Evolutionary conservation across 1,140 invertebrate genomes (phyloP), one percentile per base, ranked within the genome.

Genomic region (Heliconius melpomene): DNA sequence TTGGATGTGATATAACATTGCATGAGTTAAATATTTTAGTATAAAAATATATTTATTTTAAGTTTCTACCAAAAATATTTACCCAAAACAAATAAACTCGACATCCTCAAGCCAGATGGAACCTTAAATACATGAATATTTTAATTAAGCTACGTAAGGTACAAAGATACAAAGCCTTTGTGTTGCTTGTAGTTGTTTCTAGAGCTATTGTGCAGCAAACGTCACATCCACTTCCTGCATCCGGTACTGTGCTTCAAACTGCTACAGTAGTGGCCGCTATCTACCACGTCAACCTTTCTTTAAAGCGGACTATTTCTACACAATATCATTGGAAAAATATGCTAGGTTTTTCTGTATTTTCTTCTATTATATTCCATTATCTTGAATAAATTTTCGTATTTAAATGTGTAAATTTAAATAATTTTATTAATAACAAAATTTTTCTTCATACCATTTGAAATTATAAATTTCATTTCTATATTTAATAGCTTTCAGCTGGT

Each of bases 141-240:
- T 79, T 66, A 79, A 79, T 79, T 79, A 74, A 80, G 57, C 74
- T 52, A 80, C n/a, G 50, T 46, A 73, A 73, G 71, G 72, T 72
- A 80, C 75, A 74, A 73, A 81, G 40, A 57, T 57, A 74, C 40
- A 54, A 74, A 74, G 78, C 32, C 78, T 74, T 77, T 77, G 75
- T 76, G 79, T 23, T n/a, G 54, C 36, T 66, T 57, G 54, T 76
- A 81, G 79, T 81, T 81, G 79, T 81, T 81, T 81, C 76, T 75
- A 75, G 54, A 75, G 36, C 79, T 78, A 81, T 81, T 81, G 79
- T 81, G 40, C 52, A 54, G 72, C 76, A 72, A 77, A 78, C 79
- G 79, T 78, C 79, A 81, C 75, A 77, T 66, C 60, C 75, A 81
- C 79, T 74, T 81, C 79, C 79, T 81, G 57, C 57, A 75, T 81